A percentile compares a stretch with the other conserved stretches of the same genome.
Evolutionary conservation across 2,797 vertebrate genomes (phyloP).

Genomic region (Rhinatrema bivittatum): DNA sequence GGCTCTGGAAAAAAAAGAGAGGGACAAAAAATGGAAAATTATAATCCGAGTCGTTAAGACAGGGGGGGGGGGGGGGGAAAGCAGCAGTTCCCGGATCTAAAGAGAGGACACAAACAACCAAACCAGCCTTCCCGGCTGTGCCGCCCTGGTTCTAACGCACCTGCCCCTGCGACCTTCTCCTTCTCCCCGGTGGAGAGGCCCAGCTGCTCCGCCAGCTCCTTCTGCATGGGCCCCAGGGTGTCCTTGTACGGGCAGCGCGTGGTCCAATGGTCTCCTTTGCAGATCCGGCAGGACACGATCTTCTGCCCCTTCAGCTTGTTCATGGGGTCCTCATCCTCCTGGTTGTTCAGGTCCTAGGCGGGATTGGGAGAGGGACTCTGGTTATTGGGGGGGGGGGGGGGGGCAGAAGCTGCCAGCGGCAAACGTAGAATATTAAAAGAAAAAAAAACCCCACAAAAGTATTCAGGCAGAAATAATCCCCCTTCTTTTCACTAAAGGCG

Average conservation of each 20-base stretch:
- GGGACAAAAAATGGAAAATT: not conserved
- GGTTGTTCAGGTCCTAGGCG: constrained; percentile 78
- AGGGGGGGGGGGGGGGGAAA: no score
- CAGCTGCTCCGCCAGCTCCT: constrained; percentile 90
- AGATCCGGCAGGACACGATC: constrained; percentile 93
- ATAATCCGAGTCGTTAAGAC: no score
- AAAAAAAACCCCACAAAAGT: no score
- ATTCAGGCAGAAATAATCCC: no score
- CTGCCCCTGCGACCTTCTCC: constrained; percentile 74
- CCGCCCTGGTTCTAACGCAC: not conserved
- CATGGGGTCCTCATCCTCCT: constrained; percentile 95
- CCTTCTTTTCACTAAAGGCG: no score
- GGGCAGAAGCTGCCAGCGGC: no score
- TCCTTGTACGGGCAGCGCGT: constrained; percentile 97
- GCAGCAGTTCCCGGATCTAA: not conserved
- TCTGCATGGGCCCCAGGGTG: constrained; percentile 95
- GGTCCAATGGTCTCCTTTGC: constrained; percentile 97
- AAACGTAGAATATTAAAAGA: no score
- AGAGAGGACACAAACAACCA: no score
- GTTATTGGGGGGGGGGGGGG: no score
- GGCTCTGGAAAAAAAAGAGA: constrained; percentile 52
- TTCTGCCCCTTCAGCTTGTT: constrained; percentile 96
- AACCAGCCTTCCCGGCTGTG: no score
- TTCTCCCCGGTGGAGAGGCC: constrained; percentile 86
- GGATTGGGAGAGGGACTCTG: accelerated